Base-by-base conservation (phyloP, 2,113 vertebrate species). In the Alligator sinensis region DNA sequence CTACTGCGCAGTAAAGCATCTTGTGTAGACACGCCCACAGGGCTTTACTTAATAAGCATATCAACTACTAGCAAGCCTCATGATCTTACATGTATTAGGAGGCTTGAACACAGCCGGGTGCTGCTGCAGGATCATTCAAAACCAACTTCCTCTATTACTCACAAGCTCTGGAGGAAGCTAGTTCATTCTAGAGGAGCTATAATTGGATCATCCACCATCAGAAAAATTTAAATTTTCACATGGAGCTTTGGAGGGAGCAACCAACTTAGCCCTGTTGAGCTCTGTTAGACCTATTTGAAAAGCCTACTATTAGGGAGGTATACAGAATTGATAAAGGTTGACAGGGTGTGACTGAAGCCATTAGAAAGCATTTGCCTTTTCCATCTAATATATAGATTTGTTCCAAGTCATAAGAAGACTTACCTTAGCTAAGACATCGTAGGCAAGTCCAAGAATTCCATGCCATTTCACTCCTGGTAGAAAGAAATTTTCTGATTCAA, bases 401-500 rank as follows among this genome's bases (percentile, higher is more conserved):
- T 68, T 93, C n/a, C 9, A 5, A 87, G 57, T 77, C 72, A 84
- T 3, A 34, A 16, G n/a, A 2, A 14, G 19, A 27, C 97, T 98
- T 97, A 99, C 99, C 98, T 99, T 99, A 94, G 99, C 98, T 96
- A 99, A 97, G 28, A 97, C 74, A 55, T 98, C 97, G 2, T 99
- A 99, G 11, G 99, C 99, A 74, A 99, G 97, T 25, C 99, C 99
- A 47, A 99, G 98, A 77, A 99, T 99, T 77, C 99, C 99, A 1
- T 99, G 99, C 99, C 99, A 99, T 57, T 99, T 98, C 84, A 99
- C 97, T 3, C 98, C 98, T 8, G 99, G 98, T 79, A 99, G 96
- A 93, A 99, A 99, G 97, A 99, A 99, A 87, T 98, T 98, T 3
- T 99, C 98, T 0, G 99, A 99, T 57, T 98, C 97, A 27, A 98